Evolutionary conservation across 2,888 invertebrate genomes (phyloP).

Genomic region (Drosophila borealis): DNA sequence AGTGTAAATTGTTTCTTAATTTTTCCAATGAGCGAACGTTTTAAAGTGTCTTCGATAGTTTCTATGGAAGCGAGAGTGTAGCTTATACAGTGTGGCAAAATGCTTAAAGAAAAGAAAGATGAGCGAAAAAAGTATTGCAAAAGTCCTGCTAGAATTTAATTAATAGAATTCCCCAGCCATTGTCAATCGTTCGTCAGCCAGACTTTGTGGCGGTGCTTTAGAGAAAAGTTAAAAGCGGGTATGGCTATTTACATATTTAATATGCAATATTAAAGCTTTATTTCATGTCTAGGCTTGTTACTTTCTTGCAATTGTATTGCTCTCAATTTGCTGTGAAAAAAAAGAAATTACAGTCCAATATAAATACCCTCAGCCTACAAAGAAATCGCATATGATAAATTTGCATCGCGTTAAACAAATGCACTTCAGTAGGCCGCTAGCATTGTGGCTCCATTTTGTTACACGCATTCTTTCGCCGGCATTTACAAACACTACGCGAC

Average conservation of each 20-base stretch:
- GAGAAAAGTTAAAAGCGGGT: background rate
- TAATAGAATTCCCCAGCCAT: background rate
- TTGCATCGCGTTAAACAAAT: too few species aligned
- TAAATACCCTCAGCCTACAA: too few species aligned
- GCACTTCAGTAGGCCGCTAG: too few species aligned
- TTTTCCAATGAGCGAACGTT: slow-evolving; percentile 5
- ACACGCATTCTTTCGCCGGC: slow-evolving; percentile 13
- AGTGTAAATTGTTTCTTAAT: slow-evolving; percentile 5
- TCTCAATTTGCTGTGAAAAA: too few species aligned
- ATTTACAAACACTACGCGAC: slow-evolving; percentile 15
- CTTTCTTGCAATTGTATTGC: background rate
- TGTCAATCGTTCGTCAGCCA: too few species aligned
- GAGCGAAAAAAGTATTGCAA: background rate
- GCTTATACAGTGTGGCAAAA: slow-evolving; percentile 35
- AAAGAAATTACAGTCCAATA: too few species aligned
- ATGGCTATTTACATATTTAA: too few species aligned
- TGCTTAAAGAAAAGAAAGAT: background rate
- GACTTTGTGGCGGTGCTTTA: background rate
- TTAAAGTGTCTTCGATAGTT: slow-evolving; percentile 9
- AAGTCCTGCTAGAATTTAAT: background rate
- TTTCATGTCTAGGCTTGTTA: too few species aligned
- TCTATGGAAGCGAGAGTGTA: slow-evolving; percentile 3
- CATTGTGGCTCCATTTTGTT: slow-evolving; percentile 8
- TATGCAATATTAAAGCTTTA: too few species aligned
- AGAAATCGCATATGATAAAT: too few species aligned